These are phyloP conservation scores for Tursiops truncatus DNA, from an alignment of 2,113 vertebrate genomes.

Conservation along the genomic window DNA sequence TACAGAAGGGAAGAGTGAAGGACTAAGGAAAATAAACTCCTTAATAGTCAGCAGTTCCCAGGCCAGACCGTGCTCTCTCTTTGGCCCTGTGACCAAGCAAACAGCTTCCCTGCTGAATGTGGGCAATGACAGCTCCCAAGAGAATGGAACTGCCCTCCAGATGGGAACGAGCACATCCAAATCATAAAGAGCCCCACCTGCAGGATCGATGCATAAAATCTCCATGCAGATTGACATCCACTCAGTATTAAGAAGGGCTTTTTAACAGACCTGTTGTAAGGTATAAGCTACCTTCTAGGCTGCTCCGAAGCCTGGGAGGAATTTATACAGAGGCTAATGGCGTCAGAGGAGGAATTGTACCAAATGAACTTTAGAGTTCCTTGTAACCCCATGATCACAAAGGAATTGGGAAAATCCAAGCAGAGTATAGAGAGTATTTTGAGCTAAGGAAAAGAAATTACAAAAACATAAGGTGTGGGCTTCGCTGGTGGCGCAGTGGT, in stretches of 20 bases:
- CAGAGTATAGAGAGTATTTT: background rate
- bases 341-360: background rate
- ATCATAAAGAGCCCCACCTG: background rate
- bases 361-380: background rate
- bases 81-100: background rate
- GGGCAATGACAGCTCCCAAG: background rate
- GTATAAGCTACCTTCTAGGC: background rate
- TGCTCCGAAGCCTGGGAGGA: background rate
- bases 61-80: background rate
- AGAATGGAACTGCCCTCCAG: background rate
- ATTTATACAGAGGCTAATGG: background rate
- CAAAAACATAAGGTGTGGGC: background rate
- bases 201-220: background rate
- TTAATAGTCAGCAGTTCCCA: background rate
- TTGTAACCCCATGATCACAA: background rate
- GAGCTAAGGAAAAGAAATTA: conserved; percentile 13
- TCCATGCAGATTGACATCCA: background rate
- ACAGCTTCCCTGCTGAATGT: background rate
- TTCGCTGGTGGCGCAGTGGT: too few relatives aligned
- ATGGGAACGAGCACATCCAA: background rate
- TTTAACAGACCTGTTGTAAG: background rate
- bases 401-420: background rate
- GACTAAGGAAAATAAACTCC: background rate
- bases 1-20: background rate
- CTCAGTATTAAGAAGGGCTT: background rate